Conservation (phyloP, 2,888 invertebrate species). For the Achlya flavicornis region DNA sequence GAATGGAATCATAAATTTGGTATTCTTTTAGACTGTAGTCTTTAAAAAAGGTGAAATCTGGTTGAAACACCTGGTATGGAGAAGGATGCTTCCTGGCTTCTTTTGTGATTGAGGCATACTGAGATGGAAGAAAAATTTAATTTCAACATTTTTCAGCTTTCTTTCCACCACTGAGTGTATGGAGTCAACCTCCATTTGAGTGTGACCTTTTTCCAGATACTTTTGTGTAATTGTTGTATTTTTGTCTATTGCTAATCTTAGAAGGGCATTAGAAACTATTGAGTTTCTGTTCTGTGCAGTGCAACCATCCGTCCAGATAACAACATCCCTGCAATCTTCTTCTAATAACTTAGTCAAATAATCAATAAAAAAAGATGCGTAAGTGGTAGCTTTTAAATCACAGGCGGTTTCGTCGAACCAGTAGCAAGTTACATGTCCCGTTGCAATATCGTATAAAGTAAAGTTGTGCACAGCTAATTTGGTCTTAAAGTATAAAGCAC, state of each 20-base stretch:
- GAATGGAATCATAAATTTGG: conserved; percentile 18
- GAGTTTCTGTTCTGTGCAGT: conserved; percentile 39
- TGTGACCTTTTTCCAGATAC: conserved; percentile 38
- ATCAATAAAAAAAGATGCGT: conserved; percentile 36
- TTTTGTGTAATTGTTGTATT: conserved; percentile 34
- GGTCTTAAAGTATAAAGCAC: conserved; percentile 45
- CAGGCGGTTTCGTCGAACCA: conserved; percentile 39
- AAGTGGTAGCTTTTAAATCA: conserved; percentile 38
- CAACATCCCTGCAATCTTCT: conserved; percentile 28
- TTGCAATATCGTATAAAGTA: conserved; percentile 37
- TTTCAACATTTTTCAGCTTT: conserved; percentile 38
- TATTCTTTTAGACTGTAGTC: background rate
- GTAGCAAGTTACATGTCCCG: conserved; percentile 29
- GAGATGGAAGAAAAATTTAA: conserved; percentile 21
- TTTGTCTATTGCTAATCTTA: conserved; percentile 29
- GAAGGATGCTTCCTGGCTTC: conserved; percentile 27
- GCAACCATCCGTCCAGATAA: conserved; percentile 41
- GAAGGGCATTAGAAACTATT: conserved; percentile 34
- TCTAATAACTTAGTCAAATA: conserved; percentile 31
- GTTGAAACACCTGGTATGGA: conserved; percentile 23
- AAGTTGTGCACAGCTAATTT: conserved; percentile 46
- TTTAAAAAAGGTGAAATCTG: conserved; percentile 25
- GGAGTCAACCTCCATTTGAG: conserved; percentile 36
- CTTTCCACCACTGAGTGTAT: conserved; percentile 53
- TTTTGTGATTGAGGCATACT: conserved; percentile 20